Conservation (phyloP, 2,113 vertebrate species). For the Gopherus evgoodei region DNA sequence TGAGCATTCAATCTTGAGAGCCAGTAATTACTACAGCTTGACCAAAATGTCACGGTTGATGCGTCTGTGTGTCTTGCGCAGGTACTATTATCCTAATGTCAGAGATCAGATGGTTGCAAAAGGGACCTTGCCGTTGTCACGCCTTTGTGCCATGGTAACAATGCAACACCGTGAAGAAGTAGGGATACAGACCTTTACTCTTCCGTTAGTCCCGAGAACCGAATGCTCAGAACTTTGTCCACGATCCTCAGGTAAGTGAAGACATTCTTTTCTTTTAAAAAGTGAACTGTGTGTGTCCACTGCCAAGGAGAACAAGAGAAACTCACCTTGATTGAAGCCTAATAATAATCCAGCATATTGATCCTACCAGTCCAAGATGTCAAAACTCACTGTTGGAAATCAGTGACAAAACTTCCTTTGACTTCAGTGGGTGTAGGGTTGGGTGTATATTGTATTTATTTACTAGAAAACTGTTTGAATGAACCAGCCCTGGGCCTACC, state of each 20-base stretch:
- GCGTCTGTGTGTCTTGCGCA: constrained; percentile 61
- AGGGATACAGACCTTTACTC: constrained; percentile 87
- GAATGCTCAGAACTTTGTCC: constrained; percentile 74
- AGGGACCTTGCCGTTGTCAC: constrained; percentile 90
- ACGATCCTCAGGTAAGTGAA: constrained; percentile 83
- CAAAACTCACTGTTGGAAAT: neutral
- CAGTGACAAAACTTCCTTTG: neutral
- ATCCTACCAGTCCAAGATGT: neutral
- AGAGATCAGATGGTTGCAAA: constrained; percentile 94
- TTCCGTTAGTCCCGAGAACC: constrained; percentile 84
- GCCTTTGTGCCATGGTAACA: constrained; percentile 93
- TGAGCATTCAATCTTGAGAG: rapidly evolving
- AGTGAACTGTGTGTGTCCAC: neutral
- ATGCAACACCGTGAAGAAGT: constrained; percentile 84
- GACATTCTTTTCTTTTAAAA: neutral
- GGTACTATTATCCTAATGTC: constrained; percentile 98
- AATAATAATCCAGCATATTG: rapidly evolving
- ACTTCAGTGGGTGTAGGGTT: neutral
- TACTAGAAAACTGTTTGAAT: neutral
- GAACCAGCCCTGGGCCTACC: neutral
- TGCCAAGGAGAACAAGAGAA: neutral
- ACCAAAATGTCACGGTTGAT: neutral
- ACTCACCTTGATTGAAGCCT: rapidly evolving
- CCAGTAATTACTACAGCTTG: neutral
- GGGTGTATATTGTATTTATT: neutral